Base-by-base conservation (phyloP, 2,113 vertebrate species). In the Scortum barcoo region DNA sequence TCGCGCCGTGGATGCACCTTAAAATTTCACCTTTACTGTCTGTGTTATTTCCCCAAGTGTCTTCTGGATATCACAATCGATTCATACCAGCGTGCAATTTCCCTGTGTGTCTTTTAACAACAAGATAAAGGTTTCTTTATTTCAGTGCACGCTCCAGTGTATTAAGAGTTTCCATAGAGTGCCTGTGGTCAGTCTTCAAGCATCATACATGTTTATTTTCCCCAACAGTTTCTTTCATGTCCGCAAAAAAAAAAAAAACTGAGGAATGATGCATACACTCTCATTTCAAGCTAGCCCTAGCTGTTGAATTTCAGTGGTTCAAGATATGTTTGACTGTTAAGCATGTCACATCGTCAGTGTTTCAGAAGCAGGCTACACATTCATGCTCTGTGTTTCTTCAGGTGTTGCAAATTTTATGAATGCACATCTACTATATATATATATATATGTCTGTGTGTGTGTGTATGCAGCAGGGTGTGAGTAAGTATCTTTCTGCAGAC, bases 131-230 rank as follows among this genome's bases (percentile, higher is more conserved):
- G 61, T 51, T 16, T 63, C 13, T 38, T 7, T 22, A 26, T 76
- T 72, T 60, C 80, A 33, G 4, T 38, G 19, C 28, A 38, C 66
- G 46, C 28, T 33, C 48, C 14, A 33, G 5, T 54, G 68, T 50
- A 53, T 81, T 17, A 54, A 65, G 67, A 66, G 11, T 65, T 77
- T 71, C 67, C 66, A 68, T 61, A 68, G 26, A 60, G 20, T 14
- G 16, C 50, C 44, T 22, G 30, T 57, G 84, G 80, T 71, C 83
- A 75, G 14, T 56, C 57, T 57, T 58, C 30, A 76, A 84, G 58
- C 73, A 33, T 58, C 69, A 67, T 53, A n/a, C 53, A 42, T 76
- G 78, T 75, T 30, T 40, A 54, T 72, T 72, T 36, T 53, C 30
- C 11, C 16, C 20, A 48, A 46, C 42, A 20, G 60, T 77, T 65